phyloP scores from a whole-genome alignment of 2,888 invertebrate genomes.

The Boloria euphrosyne region DNA sequence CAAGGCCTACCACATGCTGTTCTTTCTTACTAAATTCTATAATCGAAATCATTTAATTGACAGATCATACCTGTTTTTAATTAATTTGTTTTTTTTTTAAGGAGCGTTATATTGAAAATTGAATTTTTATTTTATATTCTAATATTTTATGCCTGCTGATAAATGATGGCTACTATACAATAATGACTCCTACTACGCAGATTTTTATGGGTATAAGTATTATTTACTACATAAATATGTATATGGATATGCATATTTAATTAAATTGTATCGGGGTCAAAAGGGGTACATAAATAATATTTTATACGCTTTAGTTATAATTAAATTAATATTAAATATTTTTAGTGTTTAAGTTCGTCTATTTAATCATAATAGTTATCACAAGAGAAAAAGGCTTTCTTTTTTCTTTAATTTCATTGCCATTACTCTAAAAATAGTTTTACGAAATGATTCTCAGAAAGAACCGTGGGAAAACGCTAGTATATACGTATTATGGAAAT shows the following conservation, averaged over 20 bases:
- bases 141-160: conserved; percentile 25
- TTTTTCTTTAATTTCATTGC: too few species aligned
- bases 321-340: not conserved
- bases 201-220: conserved; percentile 8
- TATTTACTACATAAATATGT: not conserved
- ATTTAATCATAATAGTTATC: too few species aligned
- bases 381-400: too few species aligned
- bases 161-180: conserved; percentile 21
- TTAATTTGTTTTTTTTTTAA: conserved; percentile 27
- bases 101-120: conserved; percentile 23
- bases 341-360: too few species aligned
- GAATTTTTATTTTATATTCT: conserved; percentile 26
- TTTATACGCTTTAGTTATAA: not conserved
- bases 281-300: not conserved
- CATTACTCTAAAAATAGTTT: too few species aligned
- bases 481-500: too few species aligned
- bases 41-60: conserved; percentile 29
- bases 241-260: too few species aligned
- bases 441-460: too few species aligned
- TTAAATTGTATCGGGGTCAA: too few species aligned
- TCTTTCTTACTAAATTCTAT: conserved; percentile 30
- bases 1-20: conserved; percentile 35
- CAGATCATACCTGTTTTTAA: conserved; percentile 30
- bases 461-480: too few species aligned
- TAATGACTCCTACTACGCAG: not conserved